Percentiles rank a stretch among this genome's conserved stretches.
Evolutionary conservation across 2,797 vertebrate genomes (phyloP).

Genomic region (Lepus oiostolus): DNA sequence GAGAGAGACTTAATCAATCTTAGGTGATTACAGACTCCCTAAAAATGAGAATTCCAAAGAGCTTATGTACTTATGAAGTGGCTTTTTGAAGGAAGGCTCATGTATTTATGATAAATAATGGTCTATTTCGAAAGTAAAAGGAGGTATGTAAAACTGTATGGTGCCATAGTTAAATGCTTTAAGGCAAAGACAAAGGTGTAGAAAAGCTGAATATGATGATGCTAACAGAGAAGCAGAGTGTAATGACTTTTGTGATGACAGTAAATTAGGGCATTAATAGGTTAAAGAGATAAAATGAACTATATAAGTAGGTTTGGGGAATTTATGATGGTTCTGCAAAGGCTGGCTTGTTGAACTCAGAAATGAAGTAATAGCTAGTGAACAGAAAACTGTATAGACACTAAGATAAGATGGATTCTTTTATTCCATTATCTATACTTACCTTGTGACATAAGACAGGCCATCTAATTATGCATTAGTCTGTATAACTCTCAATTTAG

Average conservation of each 20-base stretch:
- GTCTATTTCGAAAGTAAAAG: neutral
- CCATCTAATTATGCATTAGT: neutral
- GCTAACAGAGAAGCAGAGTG: neutral
- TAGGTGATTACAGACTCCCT: neutral
- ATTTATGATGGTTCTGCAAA: slow-evolving; percentile 24
- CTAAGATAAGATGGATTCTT: neutral
- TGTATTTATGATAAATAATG: slow-evolving; percentile 25
- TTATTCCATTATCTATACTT: slow-evolving; percentile 12
- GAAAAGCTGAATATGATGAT: slow-evolving; percentile 21
- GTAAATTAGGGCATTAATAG: neutral
- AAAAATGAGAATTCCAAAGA: slow-evolving; percentile 14
- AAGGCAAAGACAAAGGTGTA: neutral
- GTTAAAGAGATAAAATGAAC: neutral
- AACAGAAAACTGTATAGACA: neutral
- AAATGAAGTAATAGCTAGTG: neutral
- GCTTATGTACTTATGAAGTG: neutral
- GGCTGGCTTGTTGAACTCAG: neutral
- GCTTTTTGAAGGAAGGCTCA: slow-evolving; percentile 32
- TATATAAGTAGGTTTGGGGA: slow-evolving; percentile 54
- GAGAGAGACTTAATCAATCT: neutral
- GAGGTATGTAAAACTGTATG: neutral
- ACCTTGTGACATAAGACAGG: neutral
- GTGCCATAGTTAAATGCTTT: neutral
- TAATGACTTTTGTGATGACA: neutral
- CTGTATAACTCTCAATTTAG: neutral